These are phyloP conservation scores for Leucoraja erinaceus DNA, from an alignment of 2,113 vertebrate genomes.

Conservation along the genomic window DNA sequence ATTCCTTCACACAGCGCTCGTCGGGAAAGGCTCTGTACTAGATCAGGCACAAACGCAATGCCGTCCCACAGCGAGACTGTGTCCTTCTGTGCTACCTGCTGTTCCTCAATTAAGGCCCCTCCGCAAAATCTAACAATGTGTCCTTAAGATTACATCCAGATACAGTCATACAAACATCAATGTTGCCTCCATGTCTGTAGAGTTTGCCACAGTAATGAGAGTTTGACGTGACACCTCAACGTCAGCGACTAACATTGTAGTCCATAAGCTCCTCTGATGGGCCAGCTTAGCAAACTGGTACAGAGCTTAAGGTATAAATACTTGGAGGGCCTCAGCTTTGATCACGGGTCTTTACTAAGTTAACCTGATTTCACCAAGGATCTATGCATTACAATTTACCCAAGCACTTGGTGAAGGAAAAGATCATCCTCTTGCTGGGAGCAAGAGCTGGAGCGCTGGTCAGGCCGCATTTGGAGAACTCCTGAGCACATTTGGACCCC, in stretches of 20 bases:
- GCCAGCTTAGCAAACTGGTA: background rate
- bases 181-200: background rate
- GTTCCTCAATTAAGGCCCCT: background rate
- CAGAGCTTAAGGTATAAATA: background rate
- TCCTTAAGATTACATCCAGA: background rate
- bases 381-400: background rate
- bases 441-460: too few species aligned
- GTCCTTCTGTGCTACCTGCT: background rate
- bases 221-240: background rate
- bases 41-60: background rate
- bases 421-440: too few species aligned
- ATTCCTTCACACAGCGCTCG: constrained; percentile 7
- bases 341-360: background rate
- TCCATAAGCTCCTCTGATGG: background rate
- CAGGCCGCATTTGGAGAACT: too few species aligned
- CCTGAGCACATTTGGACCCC: too few species aligned
- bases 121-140: background rate
- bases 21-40: background rate
- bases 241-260: background rate
- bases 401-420: background rate
- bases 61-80: background rate
- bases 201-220: background rate
- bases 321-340: background rate
- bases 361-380: background rate
- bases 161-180: background rate